A percentile compares a stretch with the other conserved stretches of the same genome.
phyloP scores from a whole-genome alignment of 2,797 vertebrate genomes.

The Zalophus californianus region DNA sequence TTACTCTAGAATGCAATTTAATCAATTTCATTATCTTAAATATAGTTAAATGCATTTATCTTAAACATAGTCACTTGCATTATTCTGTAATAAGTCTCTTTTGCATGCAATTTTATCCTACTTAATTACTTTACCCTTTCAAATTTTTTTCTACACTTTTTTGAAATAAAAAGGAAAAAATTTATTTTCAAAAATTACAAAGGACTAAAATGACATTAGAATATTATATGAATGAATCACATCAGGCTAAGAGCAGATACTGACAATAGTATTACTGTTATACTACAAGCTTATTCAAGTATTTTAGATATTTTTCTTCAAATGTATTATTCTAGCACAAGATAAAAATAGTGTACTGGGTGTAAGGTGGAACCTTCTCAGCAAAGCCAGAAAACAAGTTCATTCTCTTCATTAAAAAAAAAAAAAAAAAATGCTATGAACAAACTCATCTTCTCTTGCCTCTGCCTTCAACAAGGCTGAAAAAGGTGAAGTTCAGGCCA shows the following conservation, averaged over 20 bases:
- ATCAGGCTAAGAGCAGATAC: slow-evolving; percentile 95
- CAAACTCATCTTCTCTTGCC: slow-evolving; percentile 80
- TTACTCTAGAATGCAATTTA: not conserved
- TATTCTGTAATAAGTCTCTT: not conserved
- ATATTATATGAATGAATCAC: slow-evolving; percentile 94
- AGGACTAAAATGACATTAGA: slow-evolving; percentile 93
- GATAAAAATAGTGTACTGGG: slow-evolving; percentile 91
- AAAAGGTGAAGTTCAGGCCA: slow-evolving; percentile 74
- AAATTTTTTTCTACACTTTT: slow-evolving; percentile 94
- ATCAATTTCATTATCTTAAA: not conserved
- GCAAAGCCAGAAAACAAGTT: slow-evolving; percentile 83
- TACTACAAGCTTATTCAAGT: slow-evolving; percentile 96
- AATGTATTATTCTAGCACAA: slow-evolving; percentile 90
- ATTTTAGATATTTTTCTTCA: slow-evolving; percentile 95
- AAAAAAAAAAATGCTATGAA: slow-evolving; percentile 70
- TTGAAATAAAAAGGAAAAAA: slow-evolving; percentile 94
- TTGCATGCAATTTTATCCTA: not conserved
- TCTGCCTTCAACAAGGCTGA: slow-evolving; percentile 81
- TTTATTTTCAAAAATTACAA: slow-evolving; percentile 98
- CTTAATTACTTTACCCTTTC: slow-evolving; percentile 85
- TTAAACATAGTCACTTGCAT: not conserved
- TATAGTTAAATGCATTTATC: slow-evolving; percentile 17
- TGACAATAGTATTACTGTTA: slow-evolving; percentile 97
- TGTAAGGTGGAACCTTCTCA: slow-evolving; percentile 91
- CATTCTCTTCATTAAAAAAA: slow-evolving; percentile 82